Base-by-base conservation (phyloP, 2,797 vertebrate species). In the Erethizon dorsatum region DNA sequence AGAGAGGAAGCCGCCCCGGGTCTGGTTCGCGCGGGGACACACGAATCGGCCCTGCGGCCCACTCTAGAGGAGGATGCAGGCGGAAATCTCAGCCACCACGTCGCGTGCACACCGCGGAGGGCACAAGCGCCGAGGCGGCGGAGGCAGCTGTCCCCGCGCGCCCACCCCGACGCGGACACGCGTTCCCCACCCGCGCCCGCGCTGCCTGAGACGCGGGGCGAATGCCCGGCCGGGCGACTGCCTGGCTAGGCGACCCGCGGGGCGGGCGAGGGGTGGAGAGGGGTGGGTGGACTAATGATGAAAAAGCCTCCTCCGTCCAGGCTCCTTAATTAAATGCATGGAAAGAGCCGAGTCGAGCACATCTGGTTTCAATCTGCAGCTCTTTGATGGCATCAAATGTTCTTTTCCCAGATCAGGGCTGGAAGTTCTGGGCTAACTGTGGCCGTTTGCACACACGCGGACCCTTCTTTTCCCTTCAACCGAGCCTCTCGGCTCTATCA, bases 381-480 rank as follows among this genome's bases (percentile, higher is more conserved):
- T 98, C 99, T 99, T 99, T 99, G 99, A 99, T 99, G 99, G 99
- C 99, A 99, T 99, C 99, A 99, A 99, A 99, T 99, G 99, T 99
- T 99, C 99, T 99, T 99, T 99, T 99, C 99, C 99, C 99, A 99
- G 99, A 99, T 99, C 99, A 92, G 98, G 99, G 99, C 99, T 99
- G 99, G 99, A 99, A 99, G 99, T 99, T 99, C 98, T 98, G 99
- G 99, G 99, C 99, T 99, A 99, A 99, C 99, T 99, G 98, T 99
- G 99, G 99, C 99, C 99, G 98, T 98, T 98, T 94, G 99, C 69
- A 83, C 95, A 98, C 94, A 96, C 98, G 98, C 97, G 86, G 88
- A 98, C 98, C 97, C 97, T 97, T 97, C 96, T 88, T 91, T 93
- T 31, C 97, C 93, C 96, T 98, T 96, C 98, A 54, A 87, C 85